These are phyloP conservation scores for Galeruca laticollis DNA, from an alignment of 2,888 invertebrate genomes.

Conservation along the genomic window DNA sequence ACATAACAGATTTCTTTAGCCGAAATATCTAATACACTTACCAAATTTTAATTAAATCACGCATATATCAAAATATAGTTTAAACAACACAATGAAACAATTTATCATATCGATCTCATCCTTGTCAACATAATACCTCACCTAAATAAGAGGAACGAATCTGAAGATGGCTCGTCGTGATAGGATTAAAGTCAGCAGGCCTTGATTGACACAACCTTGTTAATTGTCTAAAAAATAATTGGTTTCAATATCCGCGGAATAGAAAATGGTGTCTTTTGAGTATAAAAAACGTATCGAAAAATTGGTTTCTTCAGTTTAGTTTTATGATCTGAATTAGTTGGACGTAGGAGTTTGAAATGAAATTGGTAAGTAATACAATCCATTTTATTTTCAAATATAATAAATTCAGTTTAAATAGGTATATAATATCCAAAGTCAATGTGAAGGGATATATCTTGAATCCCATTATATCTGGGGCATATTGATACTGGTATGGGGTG, in stretches of 20 bases:
- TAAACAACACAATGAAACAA: neutral
- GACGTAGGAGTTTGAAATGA: neutral
- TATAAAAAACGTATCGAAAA: slow-evolving; percentile 19
- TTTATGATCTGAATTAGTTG: neutral
- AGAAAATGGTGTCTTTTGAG: neutral
- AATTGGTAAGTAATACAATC: slow-evolving; percentile 1
- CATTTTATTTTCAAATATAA: no score
- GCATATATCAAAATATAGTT: slow-evolving; percentile 3
- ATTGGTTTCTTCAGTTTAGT: slow-evolving; percentile 7
- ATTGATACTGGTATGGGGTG: no score
- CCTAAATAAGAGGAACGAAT: slow-evolving; percentile 10
- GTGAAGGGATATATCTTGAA: no score
- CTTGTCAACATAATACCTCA: neutral
- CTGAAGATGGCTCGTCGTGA: slow-evolving; percentile 26
- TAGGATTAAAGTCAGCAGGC: slow-evolving; percentile 28
- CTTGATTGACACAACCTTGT: slow-evolving; percentile 27
- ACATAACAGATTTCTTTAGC: no score
- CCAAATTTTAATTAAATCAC: no score
- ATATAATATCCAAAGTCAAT: no score
- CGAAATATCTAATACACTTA: no score
- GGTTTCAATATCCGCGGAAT: neutral
- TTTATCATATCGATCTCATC: slow-evolving; percentile 1
- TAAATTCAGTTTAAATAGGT: no score
- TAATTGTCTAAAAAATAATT: slow-evolving; percentile 29
- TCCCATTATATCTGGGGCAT: no score